phyloP scores from a whole-genome alignment of 1,140 invertebrate species.

The Drosophila triauraria region DNA sequence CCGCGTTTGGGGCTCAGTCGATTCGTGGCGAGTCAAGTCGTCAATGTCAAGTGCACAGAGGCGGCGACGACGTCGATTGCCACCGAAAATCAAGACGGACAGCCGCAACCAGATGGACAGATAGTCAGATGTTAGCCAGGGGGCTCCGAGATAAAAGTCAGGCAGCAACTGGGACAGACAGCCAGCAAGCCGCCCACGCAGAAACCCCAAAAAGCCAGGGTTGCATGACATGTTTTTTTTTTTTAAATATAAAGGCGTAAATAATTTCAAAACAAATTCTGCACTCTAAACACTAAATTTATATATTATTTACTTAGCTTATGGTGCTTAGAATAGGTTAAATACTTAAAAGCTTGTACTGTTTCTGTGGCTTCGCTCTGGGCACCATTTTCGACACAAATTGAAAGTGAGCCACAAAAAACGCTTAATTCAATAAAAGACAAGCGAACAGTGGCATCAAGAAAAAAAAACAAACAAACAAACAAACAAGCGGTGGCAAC shows the following conservation, averaged over 20 bases:
- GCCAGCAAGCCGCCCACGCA: constrained; percentile 17
- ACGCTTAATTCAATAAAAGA: constrained; percentile 69
- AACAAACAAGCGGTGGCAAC: constrained; percentile 11
- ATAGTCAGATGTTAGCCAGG: not conserved
- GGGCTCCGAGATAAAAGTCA: not conserved
- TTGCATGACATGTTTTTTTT: not conserved
- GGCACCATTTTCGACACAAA: constrained; percentile 66
- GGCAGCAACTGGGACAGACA: not conserved
- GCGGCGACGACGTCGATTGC: constrained; percentile 45
- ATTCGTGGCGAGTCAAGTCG: constrained; percentile 27
- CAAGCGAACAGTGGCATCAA: constrained; percentile 8
- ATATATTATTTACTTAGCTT: too few relatives aligned
- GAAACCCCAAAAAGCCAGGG: not conserved
- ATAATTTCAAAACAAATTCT: not conserved
- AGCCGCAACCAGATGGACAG: constrained; percentile 18
- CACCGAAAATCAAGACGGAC: constrained; percentile 53
- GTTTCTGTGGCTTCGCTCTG: constrained; percentile 22
- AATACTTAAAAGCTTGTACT: not conserved
- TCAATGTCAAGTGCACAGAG: constrained; percentile 77
- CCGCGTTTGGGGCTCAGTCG: not conserved
- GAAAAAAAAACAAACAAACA: constrained; percentile 29
- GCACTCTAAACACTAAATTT: too few relatives aligned
- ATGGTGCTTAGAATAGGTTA: too few relatives aligned
- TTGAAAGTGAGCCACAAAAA: constrained; percentile 61
- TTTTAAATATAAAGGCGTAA: too few relatives aligned